Base-by-base conservation (phyloP, 2,797 vertebrate species). In the Smutsia temminckii region DNA sequence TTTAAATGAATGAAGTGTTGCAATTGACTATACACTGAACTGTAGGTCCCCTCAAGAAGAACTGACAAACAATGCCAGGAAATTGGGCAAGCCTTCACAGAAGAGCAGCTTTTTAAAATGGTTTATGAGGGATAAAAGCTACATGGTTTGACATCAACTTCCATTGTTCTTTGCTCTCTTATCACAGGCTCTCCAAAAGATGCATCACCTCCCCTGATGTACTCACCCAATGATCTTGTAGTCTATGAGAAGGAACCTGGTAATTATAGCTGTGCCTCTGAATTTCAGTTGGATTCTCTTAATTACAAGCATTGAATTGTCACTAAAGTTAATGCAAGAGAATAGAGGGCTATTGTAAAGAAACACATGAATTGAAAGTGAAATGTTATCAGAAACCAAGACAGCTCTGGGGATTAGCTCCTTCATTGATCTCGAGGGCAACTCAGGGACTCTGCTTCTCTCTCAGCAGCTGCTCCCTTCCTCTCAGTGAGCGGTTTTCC, bases 211-310 rank as follows among this genome's bases (percentile, higher is more conserved):
- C 98, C 98, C 0, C 94, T 96, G 1, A 98, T 99, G 66, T 25
- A 29, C 32, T 98, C 94, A 93, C 98, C 98, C 40, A 98, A 98
- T 81, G 98, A 98, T 61, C 97, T 87, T 29, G 94, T 98, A 63
- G 46, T 95, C 83, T 98, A 98, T 0, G 98, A 98, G 53, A 96
- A 97, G 96, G 98, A 98, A 96, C 96, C 98, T 96, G 98, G 98
- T 99, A 98, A 98, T 74, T 46, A 80, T 21, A 66, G 1, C 0
- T 1, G 11, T 87, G 0, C 0, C 13, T 89, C 64, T 84, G 57
- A 86, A 66, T 77, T 94, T 75, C 68, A 69, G 20, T 92, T 85
- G 53, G 27, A 89, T 20, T 93, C 53, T 84, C 81, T 92, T 93
- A 88, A 90, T 85, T 92, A 78, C 18, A 89, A 89, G 53, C 63